Base-by-base conservation (phyloP, 2,888 invertebrate species). In the Dione juno region DNA sequence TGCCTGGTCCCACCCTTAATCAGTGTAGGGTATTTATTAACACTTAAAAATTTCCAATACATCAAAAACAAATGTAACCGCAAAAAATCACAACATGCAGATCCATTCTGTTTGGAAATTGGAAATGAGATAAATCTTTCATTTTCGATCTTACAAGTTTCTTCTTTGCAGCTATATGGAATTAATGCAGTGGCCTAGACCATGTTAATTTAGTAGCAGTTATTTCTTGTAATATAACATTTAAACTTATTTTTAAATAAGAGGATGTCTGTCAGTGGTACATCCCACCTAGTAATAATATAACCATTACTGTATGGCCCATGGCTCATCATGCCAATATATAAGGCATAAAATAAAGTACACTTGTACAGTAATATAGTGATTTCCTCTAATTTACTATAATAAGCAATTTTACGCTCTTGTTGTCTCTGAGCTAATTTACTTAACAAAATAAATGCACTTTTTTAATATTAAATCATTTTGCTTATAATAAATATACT, bases 381-480 rank as follows among this genome's bases (percentile, higher is more conserved):
- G 37, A 64, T 64, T 64, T 50, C 63, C 63, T 64, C 19, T 50
- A 50, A 64, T 48, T 64, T 50, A 37, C 63, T 64, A 9, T 37
- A 11, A 28, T 61, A n/a, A 45, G 43, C 45, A 43, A n/a, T 43
- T 59, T 61, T 61, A 61, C n/a, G 13, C 0, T 45, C 28, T n/a
- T 28, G 16, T 37, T 14, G 9, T 21, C 21, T 7, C 9, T 14
- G 21, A 41, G 2, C 41, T 59, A 43, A n/a, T 21, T 59, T 43
- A 13, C 9, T 41, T 28, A 41, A 28, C 5, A 28, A 28, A 28
- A 28, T 28, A 28, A 28, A 28, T 28, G 28, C 3, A 3, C 28
- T 28, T 28, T 3, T 28, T 2, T 28, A 28, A 28, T 28, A 28
- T 28, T 28, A 3, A 28, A 28, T 28, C 2, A 28, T 28, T 28